Percentiles rank a stretch among this genome's conserved stretches.
Conservation (phyloP, 2,113 vertebrate species). For the Tapirus terrestris region DNA sequence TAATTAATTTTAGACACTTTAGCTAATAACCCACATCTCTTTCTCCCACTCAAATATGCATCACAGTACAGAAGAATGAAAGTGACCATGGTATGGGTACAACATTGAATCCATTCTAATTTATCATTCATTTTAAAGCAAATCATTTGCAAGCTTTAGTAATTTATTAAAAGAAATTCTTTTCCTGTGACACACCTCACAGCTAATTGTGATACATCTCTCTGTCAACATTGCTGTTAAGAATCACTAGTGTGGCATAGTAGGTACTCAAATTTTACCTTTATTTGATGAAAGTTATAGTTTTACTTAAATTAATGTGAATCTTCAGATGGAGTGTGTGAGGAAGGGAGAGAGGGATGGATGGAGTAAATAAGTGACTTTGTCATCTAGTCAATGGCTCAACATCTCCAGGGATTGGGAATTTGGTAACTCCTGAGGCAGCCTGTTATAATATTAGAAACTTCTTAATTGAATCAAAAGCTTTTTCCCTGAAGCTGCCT, state of each 20-base stretch:
- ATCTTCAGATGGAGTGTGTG: background rate
- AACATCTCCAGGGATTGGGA: background rate
- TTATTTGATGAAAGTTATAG: background rate
- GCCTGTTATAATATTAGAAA: background rate
- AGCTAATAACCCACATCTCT: background rate
- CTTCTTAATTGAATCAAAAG: background rate
- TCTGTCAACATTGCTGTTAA: background rate
- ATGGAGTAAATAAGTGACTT: background rate
- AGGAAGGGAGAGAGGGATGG: background rate
- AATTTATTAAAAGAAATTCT: constrained; percentile 31
- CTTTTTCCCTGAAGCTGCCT: background rate
- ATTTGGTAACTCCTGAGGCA: background rate
- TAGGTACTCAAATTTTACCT: constrained; percentile 26
- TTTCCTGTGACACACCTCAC: background rate
- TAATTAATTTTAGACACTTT: background rate
- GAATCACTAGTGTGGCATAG: background rate
- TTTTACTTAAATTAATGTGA: background rate
- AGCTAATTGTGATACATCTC: constrained; percentile 9
- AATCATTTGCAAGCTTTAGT: background rate
- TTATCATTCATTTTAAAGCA: background rate
- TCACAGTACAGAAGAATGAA: background rate
- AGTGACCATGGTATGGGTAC: background rate
- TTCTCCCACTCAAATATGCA: background rate
- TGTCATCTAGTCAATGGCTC: background rate
- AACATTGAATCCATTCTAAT: background rate